Evolutionary conservation across 2,888 invertebrate species (phyloP).

Genomic region (Iselma pallidipennis): DNA sequence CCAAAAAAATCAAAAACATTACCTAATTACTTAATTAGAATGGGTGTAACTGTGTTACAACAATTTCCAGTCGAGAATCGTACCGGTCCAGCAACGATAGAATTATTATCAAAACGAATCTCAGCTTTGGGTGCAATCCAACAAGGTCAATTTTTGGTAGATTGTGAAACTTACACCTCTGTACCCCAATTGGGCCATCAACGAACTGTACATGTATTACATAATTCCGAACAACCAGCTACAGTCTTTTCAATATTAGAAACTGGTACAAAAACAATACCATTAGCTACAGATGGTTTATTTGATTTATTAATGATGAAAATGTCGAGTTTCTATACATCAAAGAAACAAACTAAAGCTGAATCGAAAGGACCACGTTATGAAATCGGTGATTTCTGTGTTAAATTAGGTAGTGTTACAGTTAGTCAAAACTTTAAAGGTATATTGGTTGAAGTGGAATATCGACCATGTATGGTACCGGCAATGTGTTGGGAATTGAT

Average conservation of each 20-base stretch:
- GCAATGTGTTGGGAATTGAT: conserved; percentile 90
- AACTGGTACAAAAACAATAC: conserved; percentile 81
- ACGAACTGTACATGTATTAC: conserved; percentile 87
- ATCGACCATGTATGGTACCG: conserved; percentile 86
- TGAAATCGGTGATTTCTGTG: conserved; percentile 89
- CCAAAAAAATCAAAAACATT: neutral
- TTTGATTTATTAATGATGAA: conserved; percentile 92
- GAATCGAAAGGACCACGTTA: conserved; percentile 88
- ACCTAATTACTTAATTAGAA: conserved; percentile 34
- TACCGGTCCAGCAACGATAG: conserved; percentile 89
- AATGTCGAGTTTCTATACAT: conserved; percentile 83
- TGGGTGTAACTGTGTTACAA: conserved; percentile 77
- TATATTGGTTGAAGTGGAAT: conserved; percentile 91
- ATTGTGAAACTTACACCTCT: conserved; percentile 91
- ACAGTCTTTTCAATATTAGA: conserved; percentile 92
- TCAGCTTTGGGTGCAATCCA: conserved; percentile 84
- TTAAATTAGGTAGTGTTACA: conserved; percentile 91
- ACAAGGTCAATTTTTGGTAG: conserved; percentile 89
- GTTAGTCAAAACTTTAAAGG: conserved; percentile 94
- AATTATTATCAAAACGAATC: conserved; percentile 82
- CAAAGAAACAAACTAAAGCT: conserved; percentile 82
- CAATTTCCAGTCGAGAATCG: conserved; percentile 86
- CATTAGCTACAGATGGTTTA: conserved; percentile 86
- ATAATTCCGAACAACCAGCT: conserved; percentile 94
- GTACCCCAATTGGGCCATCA: conserved; percentile 76